Evolutionary conservation across 2,888 invertebrate genomes (phyloP), one percentile per base, ranked within the genome.

Genomic region (Luperina nickerlii): DNA sequence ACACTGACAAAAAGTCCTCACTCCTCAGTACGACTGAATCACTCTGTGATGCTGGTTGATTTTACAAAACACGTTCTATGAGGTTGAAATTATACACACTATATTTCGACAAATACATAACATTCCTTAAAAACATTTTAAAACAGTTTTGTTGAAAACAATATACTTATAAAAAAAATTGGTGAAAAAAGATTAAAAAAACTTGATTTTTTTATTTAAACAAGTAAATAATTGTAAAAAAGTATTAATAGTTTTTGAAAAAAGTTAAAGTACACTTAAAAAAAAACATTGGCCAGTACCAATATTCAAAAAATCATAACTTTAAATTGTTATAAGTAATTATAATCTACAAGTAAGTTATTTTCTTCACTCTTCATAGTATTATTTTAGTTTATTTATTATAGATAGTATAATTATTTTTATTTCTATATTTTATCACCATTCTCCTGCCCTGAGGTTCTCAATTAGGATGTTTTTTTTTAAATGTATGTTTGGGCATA

Each of bases 61-160:
- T 68, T 77, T 11, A 74, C 18, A 45, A 68, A 68, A n/a, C 0
- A 54, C 38, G 83, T 86, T 85, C 73, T 79, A 85, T 85, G 84
- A 86, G 86, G 86, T 85, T 83, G 83, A 76, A 78, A 74, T 71
- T 63, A 78, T 74, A 74, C 42, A 27, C 86, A 63, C 7, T 54
- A 67, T 73, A 71, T 72, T 73, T 86, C 86, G 75, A 78, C 78
- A 54, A 38, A 82, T 7, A 74, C 70, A 54, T 62, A 62, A 66
- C 24, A 74, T 20, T 54, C 32, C 15, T 38, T 15, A n/a, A 54
- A 54, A 38, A 67, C 0, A 78, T n/a, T 20, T 24, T n/a, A n/a
- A 77, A 73, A n/a, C 3, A 51, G 24, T 13, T 11, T 27, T 3
- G 15, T 2, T n/a, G 0, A 67, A 77, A 76, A 54, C 38, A 18